Percentiles rank a stretch among this genome's conserved stretches.
Conservation (phyloP, 2,797 vertebrate species). For the Brotogeris chrysoptera region DNA sequence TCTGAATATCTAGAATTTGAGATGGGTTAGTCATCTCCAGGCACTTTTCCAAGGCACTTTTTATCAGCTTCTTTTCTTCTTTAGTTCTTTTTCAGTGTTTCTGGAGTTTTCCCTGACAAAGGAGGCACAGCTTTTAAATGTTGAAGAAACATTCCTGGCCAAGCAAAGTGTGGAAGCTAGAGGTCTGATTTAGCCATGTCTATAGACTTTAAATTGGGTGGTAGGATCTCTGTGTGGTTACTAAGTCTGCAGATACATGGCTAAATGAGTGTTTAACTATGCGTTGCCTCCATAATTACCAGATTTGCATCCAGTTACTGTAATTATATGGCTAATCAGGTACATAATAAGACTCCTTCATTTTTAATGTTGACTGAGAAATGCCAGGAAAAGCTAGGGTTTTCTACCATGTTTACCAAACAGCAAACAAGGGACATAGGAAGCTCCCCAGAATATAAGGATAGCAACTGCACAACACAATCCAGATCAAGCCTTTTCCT, state of each 20-base stretch:
- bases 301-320: not conserved
- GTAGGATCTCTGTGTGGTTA: not conserved
- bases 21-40: slow-evolving; percentile 19
- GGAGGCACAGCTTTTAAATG: not conserved
- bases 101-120: not conserved
- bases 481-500: not conserved
- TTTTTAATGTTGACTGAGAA: not conserved
- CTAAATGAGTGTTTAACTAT: not conserved
- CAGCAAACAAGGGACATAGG: not conserved
- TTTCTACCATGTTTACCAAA: not conserved
- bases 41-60: slow-evolving; percentile 7
- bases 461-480: too few relatives aligned
- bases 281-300: not conserved
- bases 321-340: not conserved
- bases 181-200: not conserved
- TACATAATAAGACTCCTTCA: not conserved
- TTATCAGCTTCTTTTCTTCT: not conserved
- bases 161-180: fast-evolving
- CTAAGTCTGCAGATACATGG: not conserved
- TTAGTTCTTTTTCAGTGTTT: slow-evolving; percentile 2
- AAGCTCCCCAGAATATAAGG: not conserved
- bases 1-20: not conserved
- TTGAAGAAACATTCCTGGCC: not conserved
- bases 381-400: not conserved
- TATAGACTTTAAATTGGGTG: not conserved